phyloP scores from a whole-genome alignment of 2,797 vertebrate genomes.

The Pseudocheirus occidentalis region DNA sequence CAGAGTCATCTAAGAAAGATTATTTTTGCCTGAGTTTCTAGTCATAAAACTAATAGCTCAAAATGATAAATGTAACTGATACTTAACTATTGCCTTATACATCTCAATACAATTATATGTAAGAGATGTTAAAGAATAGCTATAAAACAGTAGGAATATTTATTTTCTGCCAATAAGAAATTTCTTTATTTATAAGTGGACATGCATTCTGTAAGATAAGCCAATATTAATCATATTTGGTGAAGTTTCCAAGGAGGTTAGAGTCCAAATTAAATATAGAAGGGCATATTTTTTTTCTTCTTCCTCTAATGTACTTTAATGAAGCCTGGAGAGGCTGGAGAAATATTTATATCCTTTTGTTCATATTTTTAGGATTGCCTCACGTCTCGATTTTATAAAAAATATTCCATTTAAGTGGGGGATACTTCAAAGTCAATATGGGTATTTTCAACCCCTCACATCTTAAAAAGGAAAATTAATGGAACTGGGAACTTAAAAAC shows the following conservation, averaged over 20 bases:
- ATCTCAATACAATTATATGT: constrained; percentile 64
- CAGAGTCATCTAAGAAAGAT: constrained; percentile 45
- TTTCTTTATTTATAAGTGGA: constrained; percentile 78
- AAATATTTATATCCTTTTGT: constrained; percentile 77
- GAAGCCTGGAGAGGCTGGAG: constrained; percentile 69
- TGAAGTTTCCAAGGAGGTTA: constrained; percentile 73
- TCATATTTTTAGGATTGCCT: constrained; percentile 74
- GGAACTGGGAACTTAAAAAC: constrained; percentile 68
- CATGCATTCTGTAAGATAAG: constrained; percentile 78
- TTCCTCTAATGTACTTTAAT: constrained; percentile 69
- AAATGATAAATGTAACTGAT: constrained; percentile 57
- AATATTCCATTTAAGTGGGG: constrained; percentile 61
- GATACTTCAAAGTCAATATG: constrained; percentile 59
- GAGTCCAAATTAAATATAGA: constrained; percentile 79
- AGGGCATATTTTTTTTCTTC: constrained; percentile 67
- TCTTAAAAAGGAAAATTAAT: constrained; percentile 61
- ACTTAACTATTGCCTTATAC: constrained; percentile 64
- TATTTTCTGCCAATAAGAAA: constrained; percentile 73
- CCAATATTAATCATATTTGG: constrained; percentile 75
- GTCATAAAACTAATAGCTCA: constrained; percentile 44
- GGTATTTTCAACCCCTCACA: constrained; percentile 43
- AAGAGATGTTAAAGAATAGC: constrained; percentile 66
- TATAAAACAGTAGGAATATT: constrained; percentile 69
- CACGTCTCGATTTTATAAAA: constrained; percentile 61
- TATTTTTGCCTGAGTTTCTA: constrained; percentile 52